Evolutionary conservation across 2,113 vertebrate genomes (phyloP).

Genomic region (Tilapia sparmanii): DNA sequence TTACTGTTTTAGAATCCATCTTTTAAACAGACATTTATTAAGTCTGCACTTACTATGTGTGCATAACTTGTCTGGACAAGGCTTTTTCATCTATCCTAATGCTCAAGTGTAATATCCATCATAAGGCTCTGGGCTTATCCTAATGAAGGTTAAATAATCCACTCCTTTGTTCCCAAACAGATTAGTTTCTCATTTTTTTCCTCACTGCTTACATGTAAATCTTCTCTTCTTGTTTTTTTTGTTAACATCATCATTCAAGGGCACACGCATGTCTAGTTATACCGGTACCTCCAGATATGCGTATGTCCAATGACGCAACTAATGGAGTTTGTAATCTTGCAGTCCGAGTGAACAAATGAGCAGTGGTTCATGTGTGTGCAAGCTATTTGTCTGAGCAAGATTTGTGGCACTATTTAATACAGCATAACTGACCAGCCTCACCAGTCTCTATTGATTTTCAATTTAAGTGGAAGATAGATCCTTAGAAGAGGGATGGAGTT

Average conservation of each 20-base stretch:
- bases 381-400: conserved; percentile 8
- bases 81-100: conserved; percentile 28
- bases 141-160: conserved; percentile 48
- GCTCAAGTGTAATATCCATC: conserved; percentile 36
- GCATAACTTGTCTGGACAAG: not conserved
- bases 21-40: conserved; percentile 11
- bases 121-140: conserved; percentile 33
- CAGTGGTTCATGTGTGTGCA: not conserved
- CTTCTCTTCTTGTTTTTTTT: not conserved
- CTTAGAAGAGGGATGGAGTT: conserved; percentile 21
- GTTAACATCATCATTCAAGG: conserved; percentile 1
- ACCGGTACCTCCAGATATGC: not conserved
- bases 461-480: conserved; percentile 22
- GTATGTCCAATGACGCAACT: not conserved
- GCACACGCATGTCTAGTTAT: not conserved
- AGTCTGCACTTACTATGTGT: conserved; percentile 17
- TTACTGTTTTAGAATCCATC: not conserved
- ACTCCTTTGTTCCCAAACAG: conserved; percentile 39
- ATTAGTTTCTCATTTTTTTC: conserved; percentile 1
- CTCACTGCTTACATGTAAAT: not conserved
- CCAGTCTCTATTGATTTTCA: conserved; percentile 48
- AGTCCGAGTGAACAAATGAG: conserved; percentile 3
- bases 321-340: conserved; percentile 6
- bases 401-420: conserved; percentile 25
- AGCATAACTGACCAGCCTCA: conserved; percentile 13